These are phyloP conservation scores for Indicator indicator DNA, from an alignment of 2,113 vertebrate genomes.

Conservation along the genomic window DNA sequence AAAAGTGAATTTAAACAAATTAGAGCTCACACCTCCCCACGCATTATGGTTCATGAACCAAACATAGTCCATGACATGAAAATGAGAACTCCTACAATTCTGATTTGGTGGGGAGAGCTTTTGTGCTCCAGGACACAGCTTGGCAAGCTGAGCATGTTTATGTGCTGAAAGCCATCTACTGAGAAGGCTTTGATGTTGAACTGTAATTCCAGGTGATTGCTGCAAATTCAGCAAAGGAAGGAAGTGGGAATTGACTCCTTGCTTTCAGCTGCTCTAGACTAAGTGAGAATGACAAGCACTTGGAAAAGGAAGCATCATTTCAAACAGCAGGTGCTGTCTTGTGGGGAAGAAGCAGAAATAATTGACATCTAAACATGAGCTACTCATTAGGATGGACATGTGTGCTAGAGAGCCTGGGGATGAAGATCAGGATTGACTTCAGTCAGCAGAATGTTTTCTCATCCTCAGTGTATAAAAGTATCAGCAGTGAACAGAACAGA, in stretches of 20 bases:
- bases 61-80: not conserved
- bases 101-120: not conserved
- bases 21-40: not conserved
- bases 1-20: not conserved
- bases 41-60: not conserved
- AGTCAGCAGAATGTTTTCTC: not conserved
- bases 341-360: slow-evolving; percentile 17
- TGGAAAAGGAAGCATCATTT: slow-evolving; percentile 34
- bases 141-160: not conserved
- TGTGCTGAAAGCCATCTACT: slow-evolving; percentile 38
- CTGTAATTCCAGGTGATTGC: slow-evolving; percentile 46
- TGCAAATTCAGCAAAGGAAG: slow-evolving; percentile 29
- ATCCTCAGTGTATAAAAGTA: not conserved
- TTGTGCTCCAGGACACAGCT: slow-evolving; percentile 1
- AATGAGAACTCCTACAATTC: not conserved
- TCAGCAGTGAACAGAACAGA: not conserved
- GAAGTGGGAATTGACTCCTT: slow-evolving; percentile 29
- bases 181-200: slow-evolving; percentile 30
- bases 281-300: slow-evolving; percentile 30
- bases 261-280: slow-evolving; percentile 2
- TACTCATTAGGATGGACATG: not conserved
- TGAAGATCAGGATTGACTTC: not conserved
- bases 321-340: not conserved
- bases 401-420: not conserved
- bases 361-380: slow-evolving; percentile 5